These are phyloP conservation scores for Lepidocyrtoides sp. DNA, from an alignment of 2,888 invertebrate species.

Conservation along the genomic window DNA sequence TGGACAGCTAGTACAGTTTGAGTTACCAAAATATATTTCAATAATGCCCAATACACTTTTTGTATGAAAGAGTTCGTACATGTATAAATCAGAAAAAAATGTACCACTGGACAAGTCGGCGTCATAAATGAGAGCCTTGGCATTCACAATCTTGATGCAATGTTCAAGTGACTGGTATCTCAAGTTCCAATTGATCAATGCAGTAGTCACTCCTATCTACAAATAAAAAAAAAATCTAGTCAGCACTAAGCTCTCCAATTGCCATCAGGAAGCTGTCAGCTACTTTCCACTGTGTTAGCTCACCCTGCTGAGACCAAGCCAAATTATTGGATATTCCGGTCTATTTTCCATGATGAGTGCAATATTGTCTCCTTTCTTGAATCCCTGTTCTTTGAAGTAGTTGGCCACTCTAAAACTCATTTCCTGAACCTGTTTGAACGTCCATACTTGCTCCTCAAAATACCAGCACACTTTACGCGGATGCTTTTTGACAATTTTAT, in stretches of 20 bases:
- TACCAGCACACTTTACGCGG: conserved; percentile 95
- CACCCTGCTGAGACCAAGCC: conserved; percentile 92
- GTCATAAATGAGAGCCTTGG: conserved; percentile 95
- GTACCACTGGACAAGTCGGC: conserved; percentile 90
- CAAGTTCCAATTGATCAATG: conserved; percentile 98
- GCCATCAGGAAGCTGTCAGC: background rate
- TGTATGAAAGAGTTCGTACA: background rate
- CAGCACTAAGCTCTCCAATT: no score
- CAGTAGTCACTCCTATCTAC: conserved; percentile 94
- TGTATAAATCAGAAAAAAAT: background rate
- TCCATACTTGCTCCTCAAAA: conserved; percentile 94
- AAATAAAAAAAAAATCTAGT: no score
- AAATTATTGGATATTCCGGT: conserved; percentile 96
- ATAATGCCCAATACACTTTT: background rate
- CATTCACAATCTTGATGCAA: conserved; percentile 94
- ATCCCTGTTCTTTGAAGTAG: conserved; percentile 92
- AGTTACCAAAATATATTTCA: background rate
- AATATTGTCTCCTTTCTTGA: conserved; percentile 95
- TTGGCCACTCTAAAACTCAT: conserved; percentile 94
- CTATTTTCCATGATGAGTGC: conserved; percentile 97
- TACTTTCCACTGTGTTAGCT: background rate
- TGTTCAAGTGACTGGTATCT: conserved; percentile 94
- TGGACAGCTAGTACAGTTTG: conserved; percentile 55
- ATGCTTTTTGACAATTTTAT: conserved; percentile 90
- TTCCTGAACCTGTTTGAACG: conserved; percentile 91